Conservation (phyloP, 23 tunicate genomes). For the Diplosoma virens region DNA sequence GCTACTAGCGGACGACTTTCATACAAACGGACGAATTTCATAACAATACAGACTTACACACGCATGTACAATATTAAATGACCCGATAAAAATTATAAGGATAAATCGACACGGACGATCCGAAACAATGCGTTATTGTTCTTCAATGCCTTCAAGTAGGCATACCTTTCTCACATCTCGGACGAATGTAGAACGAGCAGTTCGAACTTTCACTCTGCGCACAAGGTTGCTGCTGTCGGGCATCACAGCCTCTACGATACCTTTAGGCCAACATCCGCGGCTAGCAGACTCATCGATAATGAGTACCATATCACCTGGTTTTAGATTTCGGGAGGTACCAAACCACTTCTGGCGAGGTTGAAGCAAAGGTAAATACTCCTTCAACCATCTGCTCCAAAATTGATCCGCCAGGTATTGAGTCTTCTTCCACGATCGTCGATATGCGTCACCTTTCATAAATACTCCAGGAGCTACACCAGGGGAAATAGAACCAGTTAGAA, state of each 20-base stretch:
- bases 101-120: too few relatives aligned
- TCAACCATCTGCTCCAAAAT: conserved; percentile 25
- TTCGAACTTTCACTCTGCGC: conserved; percentile 5
- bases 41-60: too few relatives aligned
- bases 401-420: not conserved
- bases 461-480: conserved; percentile 20
- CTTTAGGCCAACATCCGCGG: conserved; percentile 44
- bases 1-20: too few relatives aligned
- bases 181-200: not conserved
- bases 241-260: not conserved
- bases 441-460: conserved; percentile 34
- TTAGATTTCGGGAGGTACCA: conserved; percentile 7
- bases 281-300: conserved; percentile 7
- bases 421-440: conserved; percentile 4
- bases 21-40: too few relatives aligned
- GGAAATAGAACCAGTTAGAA: conserved; percentile 5
- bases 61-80: too few relatives aligned
- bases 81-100: too few relatives aligned
- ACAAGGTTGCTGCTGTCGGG: conserved; percentile 19
- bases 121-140: too few relatives aligned
- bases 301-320: conserved; percentile 20
- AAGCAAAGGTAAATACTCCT: conserved; percentile 13
- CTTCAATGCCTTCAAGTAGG: not conserved
- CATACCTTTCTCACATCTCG: conserved; percentile 21
- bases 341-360: conserved; percentile 37